Conservation (phyloP, 2,113 vertebrate genomes). For the Festucalex cinctus region DNA sequence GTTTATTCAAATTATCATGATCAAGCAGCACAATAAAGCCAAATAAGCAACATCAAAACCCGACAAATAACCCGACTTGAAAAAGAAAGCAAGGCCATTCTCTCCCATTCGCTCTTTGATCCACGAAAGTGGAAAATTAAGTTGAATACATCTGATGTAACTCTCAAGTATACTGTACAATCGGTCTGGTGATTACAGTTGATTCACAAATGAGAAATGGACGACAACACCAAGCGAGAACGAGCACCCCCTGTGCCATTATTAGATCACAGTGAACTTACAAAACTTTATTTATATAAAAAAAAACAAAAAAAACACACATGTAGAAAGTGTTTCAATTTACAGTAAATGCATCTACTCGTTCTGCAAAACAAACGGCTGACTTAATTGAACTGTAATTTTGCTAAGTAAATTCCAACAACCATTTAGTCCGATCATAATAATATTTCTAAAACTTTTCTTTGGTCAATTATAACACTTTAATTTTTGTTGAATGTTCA, state of each 20-base stretch:
- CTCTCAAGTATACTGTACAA: slow-evolving; percentile 48
- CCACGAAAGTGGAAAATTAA: slow-evolving; percentile 36
- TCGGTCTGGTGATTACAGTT: slow-evolving; percentile 55
- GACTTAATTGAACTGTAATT: slow-evolving; percentile 27
- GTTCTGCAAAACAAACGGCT: slow-evolving; percentile 41
- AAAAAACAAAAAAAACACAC: slow-evolving; percentile 72
- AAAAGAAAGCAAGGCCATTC: slow-evolving; percentile 61
- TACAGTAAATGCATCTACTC: slow-evolving; percentile 52
- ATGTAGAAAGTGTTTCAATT: slow-evolving; percentile 65
- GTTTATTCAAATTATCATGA: slow-evolving; percentile 74
- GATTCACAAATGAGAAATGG: slow-evolving; percentile 40
- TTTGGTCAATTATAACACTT: not conserved
- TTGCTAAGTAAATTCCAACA: not conserved
- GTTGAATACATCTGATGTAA: slow-evolving; percentile 34
- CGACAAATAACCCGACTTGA: slow-evolving; percentile 48
- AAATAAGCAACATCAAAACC: slow-evolving; percentile 65
- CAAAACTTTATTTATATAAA: slow-evolving; percentile 65
- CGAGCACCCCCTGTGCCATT: slow-evolving; percentile 52
- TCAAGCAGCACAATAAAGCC: slow-evolving; percentile 68
- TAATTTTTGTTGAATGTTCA: not conserved
- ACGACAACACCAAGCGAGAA: slow-evolving; percentile 42
- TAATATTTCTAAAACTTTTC: not conserved
- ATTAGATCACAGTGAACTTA: slow-evolving; percentile 60
- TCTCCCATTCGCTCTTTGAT: slow-evolving; percentile 56
- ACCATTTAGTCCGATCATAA: not conserved